Percentiles rank a stretch among this genome's conserved stretches.
These are phyloP conservation scores for Leptodactylus fallax DNA, from an alignment of 2,797 vertebrate genomes.

Conservation along the genomic window DNA sequence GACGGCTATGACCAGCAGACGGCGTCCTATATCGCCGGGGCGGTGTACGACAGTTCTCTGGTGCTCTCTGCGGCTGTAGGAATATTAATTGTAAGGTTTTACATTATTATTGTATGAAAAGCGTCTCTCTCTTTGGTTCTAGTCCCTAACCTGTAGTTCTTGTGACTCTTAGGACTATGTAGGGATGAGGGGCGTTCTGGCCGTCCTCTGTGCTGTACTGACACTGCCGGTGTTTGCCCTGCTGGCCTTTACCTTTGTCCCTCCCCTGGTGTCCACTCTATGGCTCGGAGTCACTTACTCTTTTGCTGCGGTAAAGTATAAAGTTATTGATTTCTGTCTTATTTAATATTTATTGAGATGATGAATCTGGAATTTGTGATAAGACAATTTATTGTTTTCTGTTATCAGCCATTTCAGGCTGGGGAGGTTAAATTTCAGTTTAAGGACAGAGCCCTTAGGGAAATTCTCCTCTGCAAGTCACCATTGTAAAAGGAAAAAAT, in stretches of 20 bases:
- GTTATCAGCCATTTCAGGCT: too few relatives aligned
- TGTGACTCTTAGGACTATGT: conserved; percentile 74
- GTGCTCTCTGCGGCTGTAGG: conserved; percentile 80
- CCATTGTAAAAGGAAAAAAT: too few relatives aligned
- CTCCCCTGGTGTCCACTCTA: conserved; percentile 79
- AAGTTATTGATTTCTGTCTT: background rate
- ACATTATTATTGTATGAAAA: background rate
- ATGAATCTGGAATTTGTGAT: too few relatives aligned
- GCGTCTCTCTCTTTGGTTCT: background rate
- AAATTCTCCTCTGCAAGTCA: too few relatives aligned
- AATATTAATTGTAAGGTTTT: conserved; percentile 81
- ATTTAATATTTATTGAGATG: too few relatives aligned
- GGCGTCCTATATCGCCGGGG: conserved; percentile 79
- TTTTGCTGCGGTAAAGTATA: conserved; percentile 81
- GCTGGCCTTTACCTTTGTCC: conserved; percentile 82
- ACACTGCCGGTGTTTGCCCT: conserved; percentile 83
- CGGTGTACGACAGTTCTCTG: conserved; percentile 82
- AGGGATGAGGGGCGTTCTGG: conserved; percentile 81
- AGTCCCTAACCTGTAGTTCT: background rate
- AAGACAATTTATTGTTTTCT: too few relatives aligned
- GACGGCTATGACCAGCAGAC: conserved; percentile 81
- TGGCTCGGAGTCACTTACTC: conserved; percentile 86
- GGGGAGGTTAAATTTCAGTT: too few relatives aligned
- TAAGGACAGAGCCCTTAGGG: too few relatives aligned
- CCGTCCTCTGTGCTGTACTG: conserved; percentile 74